Base-by-base conservation (phyloP, 2,888 invertebrate species). In the Macrophya annulata region DNA sequence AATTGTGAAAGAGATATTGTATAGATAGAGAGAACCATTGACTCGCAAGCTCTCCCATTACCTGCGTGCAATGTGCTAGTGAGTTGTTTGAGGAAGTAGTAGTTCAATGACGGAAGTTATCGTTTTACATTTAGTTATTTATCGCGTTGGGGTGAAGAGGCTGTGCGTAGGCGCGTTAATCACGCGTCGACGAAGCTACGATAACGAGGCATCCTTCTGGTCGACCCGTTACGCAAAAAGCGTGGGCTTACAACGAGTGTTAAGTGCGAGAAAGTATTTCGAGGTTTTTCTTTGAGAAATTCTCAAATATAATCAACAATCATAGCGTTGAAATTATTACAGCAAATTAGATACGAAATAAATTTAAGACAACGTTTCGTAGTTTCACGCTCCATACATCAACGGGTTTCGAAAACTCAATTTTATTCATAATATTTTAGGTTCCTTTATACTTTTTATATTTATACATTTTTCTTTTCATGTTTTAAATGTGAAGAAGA, bases 121-220 rank as follows among this genome's bases (percentile, higher is more conserved):
- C 77, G 77, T 77, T 77, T 77, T 77, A 37, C 77, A 51, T 77
- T 55, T 4, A n/a, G 77, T 77, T 77, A 55, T 77, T 77, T 77
- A 77, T 77, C 51, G 25, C 77, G 25, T 51, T 31, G 55, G 55
- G 77, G 55, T 55, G 55, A 55, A 77, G 17, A 77, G 77, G 25
- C 37, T 25, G 48, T 77, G 55, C 77, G 77, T 77, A 77, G 77
- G 77, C 77, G 77, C 77, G 77, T 77, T 77, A 77, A 77, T 77
- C 77, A 77, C 77, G 77, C 43, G 25, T 55, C 77, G n/a, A 77
- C 55, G 77, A 55, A 77, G 77, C 37, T 37, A 55, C 77, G 77
- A 77, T 77, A 77, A 77, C 51, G 77, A 77, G 77, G 31, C 51
- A 77, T 77, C 77, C 37, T 77, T 37, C 77, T 77, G 48, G 77